A percentile compares a stretch with the other conserved stretches of the same genome.
These are phyloP conservation scores for Bicyclus anynana DNA, from an alignment of 1,140 invertebrate genomes.

Conservation along the genomic window DNA sequence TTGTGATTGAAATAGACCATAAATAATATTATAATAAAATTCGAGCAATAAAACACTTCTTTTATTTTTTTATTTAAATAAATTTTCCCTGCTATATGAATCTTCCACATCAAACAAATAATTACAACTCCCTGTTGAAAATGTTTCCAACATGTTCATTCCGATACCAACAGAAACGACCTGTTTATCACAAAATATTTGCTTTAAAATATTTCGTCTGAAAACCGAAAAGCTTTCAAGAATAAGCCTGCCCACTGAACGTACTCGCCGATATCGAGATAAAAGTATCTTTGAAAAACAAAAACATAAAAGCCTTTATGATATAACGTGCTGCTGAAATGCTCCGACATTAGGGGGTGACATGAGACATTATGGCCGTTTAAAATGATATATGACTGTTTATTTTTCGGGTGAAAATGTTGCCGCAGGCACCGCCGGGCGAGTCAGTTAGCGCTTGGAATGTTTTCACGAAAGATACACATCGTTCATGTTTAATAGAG, in stretches of 20 bases:
- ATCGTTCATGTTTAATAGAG: too few species aligned
- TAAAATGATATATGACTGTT: slow-evolving; percentile 8
- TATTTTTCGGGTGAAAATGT: slow-evolving; percentile 4
- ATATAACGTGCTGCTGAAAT: neutral
- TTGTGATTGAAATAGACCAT: too few species aligned
- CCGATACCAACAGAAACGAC: too few species aligned
- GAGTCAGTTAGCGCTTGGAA: neutral
- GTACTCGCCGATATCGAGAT: neutral
- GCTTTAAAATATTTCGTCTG: neutral
- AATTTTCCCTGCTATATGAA: too few species aligned
- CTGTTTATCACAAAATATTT: too few species aligned
- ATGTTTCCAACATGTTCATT: too few species aligned
- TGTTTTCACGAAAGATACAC: neutral
- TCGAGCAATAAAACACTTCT: too few species aligned
- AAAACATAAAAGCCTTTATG: neutral
- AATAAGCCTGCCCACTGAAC: neutral
- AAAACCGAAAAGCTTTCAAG: neutral
- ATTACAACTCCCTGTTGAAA: too few species aligned
- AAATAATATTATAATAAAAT: too few species aligned
- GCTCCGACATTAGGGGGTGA: slow-evolving; percentile 5
- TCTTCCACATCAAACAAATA: too few species aligned
- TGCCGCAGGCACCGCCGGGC: neutral
- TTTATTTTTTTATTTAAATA: too few species aligned
- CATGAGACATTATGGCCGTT: slow-evolving; percentile 6
- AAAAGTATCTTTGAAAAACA: slow-evolving; percentile 1